Evolutionary conservation across 2,113 vertebrate species (phyloP), one percentile per base, ranked within the genome.

Genomic region (Caranx melampygus): DNA sequence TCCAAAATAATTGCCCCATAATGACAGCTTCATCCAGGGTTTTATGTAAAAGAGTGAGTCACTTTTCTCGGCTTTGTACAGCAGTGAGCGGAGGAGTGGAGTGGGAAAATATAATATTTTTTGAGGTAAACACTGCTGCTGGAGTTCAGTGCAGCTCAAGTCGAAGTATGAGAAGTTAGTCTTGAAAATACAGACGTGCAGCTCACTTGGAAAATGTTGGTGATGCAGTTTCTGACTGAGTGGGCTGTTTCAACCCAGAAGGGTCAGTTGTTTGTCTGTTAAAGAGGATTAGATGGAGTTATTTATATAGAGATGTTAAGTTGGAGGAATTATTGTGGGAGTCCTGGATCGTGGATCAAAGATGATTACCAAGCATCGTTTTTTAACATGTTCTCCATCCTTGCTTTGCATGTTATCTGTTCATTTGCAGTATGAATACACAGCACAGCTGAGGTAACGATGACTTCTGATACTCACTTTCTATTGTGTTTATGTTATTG

Each of bases 21-120:
- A 90, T 85, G 73, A 82, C 87, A 87, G 82, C 75, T 78, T 86
- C 76, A 81, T 74, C 77, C 75, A 75, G 58, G 40, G 84, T 47
- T 86, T 88, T 85, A 88, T 87, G 78, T 78, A 78, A 74, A 83
- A 76, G 37, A 75, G 31, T 84, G 86, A 89, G 34, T 89, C 84
- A 91, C 76, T 85, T 82, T 81, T 69, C 74, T 83, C 33, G 12
- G 72, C 83, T 88, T 69, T 81, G 79, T 62, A 35, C 68, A n/a
- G 72, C 15, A 35, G 55, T 2, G 21, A 69, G 75, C 15, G 66
- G 75, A 79, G 66, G 89, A 81, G 88, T 55, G 64, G 69, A 79
- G 67, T 60, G 45, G 61, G 31, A 79, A 66, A 63, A 69, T 15
- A 54, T 61, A 33, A 58, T 6, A 12, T 70, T 79, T 35, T 33